Conservation (phyloP, 2,888 invertebrate genomes). For the Osmoderma eremita region DNA sequence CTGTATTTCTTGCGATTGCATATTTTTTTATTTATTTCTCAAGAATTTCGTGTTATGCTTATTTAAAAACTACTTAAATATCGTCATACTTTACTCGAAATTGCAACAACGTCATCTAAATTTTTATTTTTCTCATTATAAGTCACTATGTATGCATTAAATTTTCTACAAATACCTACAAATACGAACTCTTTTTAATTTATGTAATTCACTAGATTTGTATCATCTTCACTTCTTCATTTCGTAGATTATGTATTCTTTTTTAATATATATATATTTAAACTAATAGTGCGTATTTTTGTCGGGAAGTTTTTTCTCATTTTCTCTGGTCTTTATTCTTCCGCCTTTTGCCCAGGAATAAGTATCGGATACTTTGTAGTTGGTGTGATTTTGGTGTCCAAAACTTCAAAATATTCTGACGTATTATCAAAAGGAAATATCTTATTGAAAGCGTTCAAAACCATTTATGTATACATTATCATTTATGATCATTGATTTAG, state of each 20-base stretch:
- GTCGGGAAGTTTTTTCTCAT: slow-evolving; percentile 39
- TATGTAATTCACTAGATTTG: slow-evolving; percentile 22
- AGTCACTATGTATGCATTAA: slow-evolving; percentile 43
- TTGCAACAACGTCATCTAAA: slow-evolving; percentile 33
- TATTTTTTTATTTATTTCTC: slow-evolving; percentile 14
- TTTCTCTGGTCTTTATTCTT: slow-evolving; percentile 1
- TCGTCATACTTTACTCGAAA: slow-evolving; percentile 17
- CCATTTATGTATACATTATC: no score
- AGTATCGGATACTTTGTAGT: slow-evolving; percentile 20
- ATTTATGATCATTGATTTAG: no score
- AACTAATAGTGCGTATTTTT: slow-evolving; percentile 35
- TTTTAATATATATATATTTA: slow-evolving; percentile 11
- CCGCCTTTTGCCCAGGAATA: not conserved
- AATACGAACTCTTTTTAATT: slow-evolving; percentile 27
- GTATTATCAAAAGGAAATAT: no score
- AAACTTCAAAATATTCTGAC: no score
- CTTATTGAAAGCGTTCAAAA: no score
- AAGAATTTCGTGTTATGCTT: slow-evolving; percentile 12
- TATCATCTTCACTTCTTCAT: slow-evolving; percentile 20
- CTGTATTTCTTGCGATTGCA: slow-evolving; percentile 45
- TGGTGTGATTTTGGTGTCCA: not conserved
- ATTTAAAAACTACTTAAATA: slow-evolving; percentile 28
- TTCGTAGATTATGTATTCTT: slow-evolving; percentile 25
- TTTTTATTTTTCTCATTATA: slow-evolving; percentile 36
- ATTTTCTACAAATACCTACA: slow-evolving; percentile 28